phyloP scores from a whole-genome alignment of 2,888 invertebrate species.

The Epicampocera succincta region DNA sequence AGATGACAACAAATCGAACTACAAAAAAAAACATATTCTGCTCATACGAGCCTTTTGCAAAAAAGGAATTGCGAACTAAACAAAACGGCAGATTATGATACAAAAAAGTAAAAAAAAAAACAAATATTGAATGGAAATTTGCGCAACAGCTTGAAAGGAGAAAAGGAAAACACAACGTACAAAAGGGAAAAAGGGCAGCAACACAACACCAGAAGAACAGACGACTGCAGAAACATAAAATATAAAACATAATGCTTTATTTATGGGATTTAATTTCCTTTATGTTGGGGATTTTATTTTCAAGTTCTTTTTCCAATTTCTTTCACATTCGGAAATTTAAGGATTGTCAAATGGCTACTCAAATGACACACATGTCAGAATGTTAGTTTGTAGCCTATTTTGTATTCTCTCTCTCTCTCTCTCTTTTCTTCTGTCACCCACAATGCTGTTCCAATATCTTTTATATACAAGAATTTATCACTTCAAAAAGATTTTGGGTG shows the following conservation, averaged over 20 bases:
- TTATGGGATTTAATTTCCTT: slow-evolving; percentile 52
- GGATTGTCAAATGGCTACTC: neutral
- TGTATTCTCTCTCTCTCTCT: neutral
- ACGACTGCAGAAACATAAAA: neutral
- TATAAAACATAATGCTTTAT: slow-evolving; percentile 11
- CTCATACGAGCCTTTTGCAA: too few species aligned
- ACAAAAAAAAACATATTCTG: neutral
- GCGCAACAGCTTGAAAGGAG: neutral
- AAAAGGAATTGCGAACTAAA: too few species aligned
- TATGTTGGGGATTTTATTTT: neutral
- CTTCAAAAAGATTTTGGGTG: too few species aligned
- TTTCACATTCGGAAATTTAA: neutral
- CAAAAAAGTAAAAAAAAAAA: too few species aligned
- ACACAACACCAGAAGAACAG: neutral
- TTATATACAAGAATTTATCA: too few species aligned
- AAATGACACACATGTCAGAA: too few species aligned
- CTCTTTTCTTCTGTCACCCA: too few species aligned
- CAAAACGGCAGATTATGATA: too few species aligned
- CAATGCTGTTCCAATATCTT: too few species aligned
- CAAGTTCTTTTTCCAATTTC: neutral
- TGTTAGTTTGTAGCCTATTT: neutral
- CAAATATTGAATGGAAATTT: neutral
- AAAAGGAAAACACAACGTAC: too few species aligned
- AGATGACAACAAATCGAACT: neutral
- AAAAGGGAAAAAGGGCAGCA: slow-evolving; percentile 6